Percentiles rank a stretch among this genome's conserved stretches.
Evolutionary conservation across 2,888 invertebrate genomes (phyloP).

Genomic region (Lasioglossum oenotherae): DNA sequence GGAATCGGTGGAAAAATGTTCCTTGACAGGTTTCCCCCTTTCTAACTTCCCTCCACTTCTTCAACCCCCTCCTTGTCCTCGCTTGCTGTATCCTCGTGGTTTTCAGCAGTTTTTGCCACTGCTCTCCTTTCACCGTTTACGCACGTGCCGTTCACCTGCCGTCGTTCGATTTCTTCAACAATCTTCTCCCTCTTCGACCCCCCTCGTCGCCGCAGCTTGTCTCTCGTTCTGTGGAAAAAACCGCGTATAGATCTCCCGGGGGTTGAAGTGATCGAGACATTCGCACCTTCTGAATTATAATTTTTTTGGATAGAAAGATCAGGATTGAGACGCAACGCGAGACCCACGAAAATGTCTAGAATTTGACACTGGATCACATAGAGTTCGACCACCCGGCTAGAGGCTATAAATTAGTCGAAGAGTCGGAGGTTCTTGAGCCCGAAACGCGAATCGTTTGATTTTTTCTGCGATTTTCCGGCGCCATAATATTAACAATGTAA

Average conservation of each 20-base stretch:
- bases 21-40: constrained; percentile 19
- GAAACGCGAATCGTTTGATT: no score
- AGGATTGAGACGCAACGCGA: no score
- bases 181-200: constrained; percentile 38
- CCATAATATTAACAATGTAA: no score
- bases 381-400: no score
- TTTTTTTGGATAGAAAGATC: background rate
- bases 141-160: constrained; percentile 67
- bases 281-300: background rate
- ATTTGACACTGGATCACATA: no score
- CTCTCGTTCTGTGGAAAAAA: background rate
- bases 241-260: constrained; percentile 17
- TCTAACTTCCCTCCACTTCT: constrained; percentile 26
- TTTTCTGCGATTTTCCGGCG: no score
- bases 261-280: background rate
- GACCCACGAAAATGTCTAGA: no score
- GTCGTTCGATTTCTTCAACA: constrained; percentile 58
- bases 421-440: no score
- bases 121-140: constrained; percentile 67
- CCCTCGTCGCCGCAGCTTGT: background rate
- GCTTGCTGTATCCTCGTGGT: constrained; percentile 26
- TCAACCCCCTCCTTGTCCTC: constrained; percentile 9
- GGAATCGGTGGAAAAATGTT: constrained; percentile 13
- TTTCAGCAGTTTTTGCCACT: constrained; percentile 43
- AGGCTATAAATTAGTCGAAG: no score